phyloP scores from a whole-genome alignment of 2,888 invertebrate species.

The Pseudolycoriella hygida region DNA sequence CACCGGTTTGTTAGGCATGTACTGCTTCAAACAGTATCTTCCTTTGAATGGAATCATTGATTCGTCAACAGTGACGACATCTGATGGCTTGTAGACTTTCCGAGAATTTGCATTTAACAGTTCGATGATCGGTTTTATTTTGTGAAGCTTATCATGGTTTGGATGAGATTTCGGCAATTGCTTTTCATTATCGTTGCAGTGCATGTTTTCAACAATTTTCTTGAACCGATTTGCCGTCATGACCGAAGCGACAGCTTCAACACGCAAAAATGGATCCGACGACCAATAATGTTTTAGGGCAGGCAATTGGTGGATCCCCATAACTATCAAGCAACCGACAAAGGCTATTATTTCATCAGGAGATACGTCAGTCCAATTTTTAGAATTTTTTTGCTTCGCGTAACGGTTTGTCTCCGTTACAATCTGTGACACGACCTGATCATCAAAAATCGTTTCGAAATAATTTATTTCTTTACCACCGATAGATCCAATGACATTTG shows the following conservation, averaged over 20 bases:
- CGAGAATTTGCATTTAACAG: not conserved
- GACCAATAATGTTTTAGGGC: too few species aligned
- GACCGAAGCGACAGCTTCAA: not conserved
- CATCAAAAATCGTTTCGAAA: not conserved
- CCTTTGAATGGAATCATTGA: not conserved
- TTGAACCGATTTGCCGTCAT: not conserved
- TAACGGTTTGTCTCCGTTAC: too few species aligned
- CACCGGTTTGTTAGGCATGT: not conserved
- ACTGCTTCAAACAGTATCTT: not conserved
- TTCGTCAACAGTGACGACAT: not conserved
- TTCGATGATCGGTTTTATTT: not conserved
- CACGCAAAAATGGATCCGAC: too few species aligned
- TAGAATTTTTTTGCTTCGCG: too few species aligned
- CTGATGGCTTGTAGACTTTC: not conserved
- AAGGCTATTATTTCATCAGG: too few species aligned
- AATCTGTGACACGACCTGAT: too few species aligned
- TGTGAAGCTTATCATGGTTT: not conserved
- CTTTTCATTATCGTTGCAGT: not conserved
- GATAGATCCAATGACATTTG: too few species aligned
- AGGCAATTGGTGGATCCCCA: too few species aligned
- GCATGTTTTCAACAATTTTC: not conserved
- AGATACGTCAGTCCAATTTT: too few species aligned
- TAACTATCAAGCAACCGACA: too few species aligned
- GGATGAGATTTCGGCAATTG: not conserved
- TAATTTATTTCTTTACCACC: not conserved